Conservation (phyloP, 1,140 invertebrate genomes). For the Brachionus sp. region DNA sequence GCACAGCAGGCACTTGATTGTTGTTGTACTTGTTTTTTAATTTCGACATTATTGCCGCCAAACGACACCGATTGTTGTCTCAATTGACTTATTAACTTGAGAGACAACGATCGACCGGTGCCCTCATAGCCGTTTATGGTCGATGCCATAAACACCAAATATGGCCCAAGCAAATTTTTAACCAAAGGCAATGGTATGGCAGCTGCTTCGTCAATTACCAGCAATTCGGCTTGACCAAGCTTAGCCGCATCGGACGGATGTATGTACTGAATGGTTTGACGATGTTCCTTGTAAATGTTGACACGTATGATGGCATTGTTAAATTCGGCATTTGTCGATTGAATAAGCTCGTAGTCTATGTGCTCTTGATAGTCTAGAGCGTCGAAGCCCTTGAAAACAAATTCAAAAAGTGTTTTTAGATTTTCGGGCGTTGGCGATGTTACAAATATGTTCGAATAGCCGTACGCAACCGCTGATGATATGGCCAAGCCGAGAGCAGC, state of each 20-base stretch:
- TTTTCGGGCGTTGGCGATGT: constrained; percentile 97
- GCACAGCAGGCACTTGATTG: constrained; percentile 49
- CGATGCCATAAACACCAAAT: constrained; percentile 91
- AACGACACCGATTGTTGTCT: constrained; percentile 64
- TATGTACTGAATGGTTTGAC: constrained; percentile 98
- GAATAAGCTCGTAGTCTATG: constrained; percentile 88
- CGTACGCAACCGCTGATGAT: constrained; percentile 64
- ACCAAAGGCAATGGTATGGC: constrained; percentile 93
- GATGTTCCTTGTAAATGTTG: constrained; percentile 79
- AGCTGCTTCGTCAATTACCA: constrained; percentile 97
- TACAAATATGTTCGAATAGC: constrained; percentile 87
- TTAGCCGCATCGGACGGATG: constrained; percentile 78
- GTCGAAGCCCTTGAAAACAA: constrained; percentile 93
- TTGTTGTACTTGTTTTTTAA: constrained; percentile 59
- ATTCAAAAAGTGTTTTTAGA: constrained; percentile 94
- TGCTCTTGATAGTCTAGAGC: constrained; percentile 89
- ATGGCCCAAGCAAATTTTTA: constrained; percentile 69
- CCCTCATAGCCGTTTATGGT: constrained; percentile 99
- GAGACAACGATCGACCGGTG: constrained; percentile 86
- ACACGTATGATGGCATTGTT: constrained; percentile 92
- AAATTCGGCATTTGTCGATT: constrained; percentile 91
- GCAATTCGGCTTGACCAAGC: constrained; percentile 79
- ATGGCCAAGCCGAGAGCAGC: constrained; percentile 92
- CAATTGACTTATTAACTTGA: constrained; percentile 89
- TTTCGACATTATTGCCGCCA: constrained; percentile 47